Evolutionary conservation across 2,797 vertebrate genomes (phyloP), one percentile per base, ranked within the genome.

Genomic region (Falco peregrinus): DNA sequence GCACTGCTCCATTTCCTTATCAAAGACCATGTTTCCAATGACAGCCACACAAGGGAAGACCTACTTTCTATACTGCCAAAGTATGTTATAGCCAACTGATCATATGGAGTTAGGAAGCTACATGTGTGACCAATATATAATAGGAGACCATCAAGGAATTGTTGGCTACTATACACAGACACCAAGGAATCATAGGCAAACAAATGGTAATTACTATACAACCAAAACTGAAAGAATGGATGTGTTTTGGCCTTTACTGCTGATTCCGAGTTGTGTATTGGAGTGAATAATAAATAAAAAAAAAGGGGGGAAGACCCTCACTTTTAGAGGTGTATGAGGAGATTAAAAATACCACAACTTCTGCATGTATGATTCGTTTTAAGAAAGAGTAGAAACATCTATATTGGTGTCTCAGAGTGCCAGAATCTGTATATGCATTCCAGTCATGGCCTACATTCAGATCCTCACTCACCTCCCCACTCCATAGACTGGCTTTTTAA

Each of bases 261-360:
- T 69, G 37, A 69, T 70, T 18, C 2, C 19, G 26, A 59, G 22
- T 26, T 31, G 21, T 50, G 4, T 3, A 14, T 59, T 84, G 5
- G 16, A 60, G 9, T 33, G 24, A 11, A 24, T 45, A 18, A 13
- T 45, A 18, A 13, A 33, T n/a, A 39, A 39, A n/a, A 28, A 19
- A 16, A 16, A 6, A 8, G 2, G 39, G 39, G 39, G 39, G 39
- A 12, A 12, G 12, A 5, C 39, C 39, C 7, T 61, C 5, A 48
- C 4, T 33, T 1, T 35, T 67, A 28, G 57, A 61, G 4, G 0
- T 1, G 1, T 29, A 71, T 20, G 6, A 84, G 15, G 21, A 77
- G 7, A 60, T 68, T 37, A 74, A 83, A 82, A 90, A 59, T 73
- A 35, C 6, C 25, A 26, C 16, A 77, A 28, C 17, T 70, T 78